Percentiles rank a stretch among this genome's conserved stretches.
Conservation (phyloP, 1,140 invertebrate genomes). For the Dinoponera quadriceps region DNA sequence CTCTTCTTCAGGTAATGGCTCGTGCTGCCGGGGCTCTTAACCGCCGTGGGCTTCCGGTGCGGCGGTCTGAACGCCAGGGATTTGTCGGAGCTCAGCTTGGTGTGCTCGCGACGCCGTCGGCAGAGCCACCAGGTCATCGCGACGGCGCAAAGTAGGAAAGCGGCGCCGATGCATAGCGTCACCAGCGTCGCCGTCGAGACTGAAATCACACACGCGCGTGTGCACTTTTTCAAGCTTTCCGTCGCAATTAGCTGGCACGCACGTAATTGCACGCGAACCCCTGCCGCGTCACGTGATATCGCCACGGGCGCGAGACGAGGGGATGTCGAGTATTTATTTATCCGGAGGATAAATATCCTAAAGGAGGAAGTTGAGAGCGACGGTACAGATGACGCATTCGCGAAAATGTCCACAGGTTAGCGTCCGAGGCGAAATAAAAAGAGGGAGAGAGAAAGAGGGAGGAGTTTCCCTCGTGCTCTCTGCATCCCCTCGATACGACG, state of each 20-base stretch:
- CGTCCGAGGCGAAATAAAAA: too few relatives aligned
- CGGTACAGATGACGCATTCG: too few relatives aligned
- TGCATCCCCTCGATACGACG: too few relatives aligned
- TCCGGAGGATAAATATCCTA: too few relatives aligned
- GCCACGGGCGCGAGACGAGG: too few relatives aligned
- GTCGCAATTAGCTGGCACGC: not conserved
- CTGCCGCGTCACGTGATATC: not conserved
- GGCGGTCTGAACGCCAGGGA: conserved; percentile 87
- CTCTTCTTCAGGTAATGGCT: conserved; percentile 95
- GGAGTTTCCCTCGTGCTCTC: too few relatives aligned
- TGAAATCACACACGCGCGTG: conserved; percentile 80
- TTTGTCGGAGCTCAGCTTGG: conserved; percentile 85
- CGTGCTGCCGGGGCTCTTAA: conserved; percentile 88
- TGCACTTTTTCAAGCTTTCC: conserved; percentile 12
- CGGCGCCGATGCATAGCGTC: conserved; percentile 87
- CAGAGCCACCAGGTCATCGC: conserved; percentile 88
- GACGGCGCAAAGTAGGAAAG: conserved; percentile 87
- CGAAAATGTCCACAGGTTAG: too few relatives aligned
- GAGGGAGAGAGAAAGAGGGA: too few relatives aligned
- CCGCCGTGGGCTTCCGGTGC: conserved; percentile 88
- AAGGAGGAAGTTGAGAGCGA: too few relatives aligned
- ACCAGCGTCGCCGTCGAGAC: conserved; percentile 88
- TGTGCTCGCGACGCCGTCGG: conserved; percentile 84
- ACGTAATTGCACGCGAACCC: not conserved
- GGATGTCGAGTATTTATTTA: too few relatives aligned